A percentile compares a stretch with the other conserved stretches of the same genome.
Evolutionary conservation across 2,797 vertebrate species (phyloP).

Genomic region (Pempheris klunzingeri): DNA sequence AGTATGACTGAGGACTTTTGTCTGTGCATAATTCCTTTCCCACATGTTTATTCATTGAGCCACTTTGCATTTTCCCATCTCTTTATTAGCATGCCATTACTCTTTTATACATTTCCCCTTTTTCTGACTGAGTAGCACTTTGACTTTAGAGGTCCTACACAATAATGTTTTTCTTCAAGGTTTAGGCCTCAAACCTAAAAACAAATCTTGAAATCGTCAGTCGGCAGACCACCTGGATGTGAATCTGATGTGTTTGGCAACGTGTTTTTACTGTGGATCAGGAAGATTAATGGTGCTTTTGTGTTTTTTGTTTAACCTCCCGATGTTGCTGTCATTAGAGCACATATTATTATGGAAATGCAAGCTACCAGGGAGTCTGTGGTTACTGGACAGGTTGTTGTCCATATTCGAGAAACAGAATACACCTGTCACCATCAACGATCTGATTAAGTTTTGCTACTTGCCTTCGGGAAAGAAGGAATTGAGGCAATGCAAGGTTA

Average conservation of each 20-base stretch:
- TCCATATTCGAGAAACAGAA: neutral
- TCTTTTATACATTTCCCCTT: no score
- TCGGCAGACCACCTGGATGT: neutral
- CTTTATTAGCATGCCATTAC: no score
- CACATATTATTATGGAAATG: neutral
- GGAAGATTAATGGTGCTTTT: neutral
- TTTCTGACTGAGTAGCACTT: no score
- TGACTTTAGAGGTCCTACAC: no score
- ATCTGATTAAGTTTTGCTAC: neutral
- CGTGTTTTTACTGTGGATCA: neutral
- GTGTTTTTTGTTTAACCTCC: neutral
- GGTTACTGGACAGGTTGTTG: neutral
- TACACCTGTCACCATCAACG: neutral
- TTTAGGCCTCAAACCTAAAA: neutral
- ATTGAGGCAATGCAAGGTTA: neutral
- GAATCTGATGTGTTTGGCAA: neutral
- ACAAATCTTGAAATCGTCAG: neutral
- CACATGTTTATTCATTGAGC: no score
- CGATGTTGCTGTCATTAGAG: neutral
- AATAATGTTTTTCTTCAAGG: no score
- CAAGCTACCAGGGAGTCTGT: neutral
- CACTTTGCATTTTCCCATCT: no score
- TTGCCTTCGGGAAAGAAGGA: neutral
- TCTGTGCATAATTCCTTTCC: no score
- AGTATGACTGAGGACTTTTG: no score